Evolutionary conservation across 2,888 invertebrate species (phyloP), one percentile per base, ranked within the genome.

Genomic region (Synanthedon andrenaeformis): DNA sequence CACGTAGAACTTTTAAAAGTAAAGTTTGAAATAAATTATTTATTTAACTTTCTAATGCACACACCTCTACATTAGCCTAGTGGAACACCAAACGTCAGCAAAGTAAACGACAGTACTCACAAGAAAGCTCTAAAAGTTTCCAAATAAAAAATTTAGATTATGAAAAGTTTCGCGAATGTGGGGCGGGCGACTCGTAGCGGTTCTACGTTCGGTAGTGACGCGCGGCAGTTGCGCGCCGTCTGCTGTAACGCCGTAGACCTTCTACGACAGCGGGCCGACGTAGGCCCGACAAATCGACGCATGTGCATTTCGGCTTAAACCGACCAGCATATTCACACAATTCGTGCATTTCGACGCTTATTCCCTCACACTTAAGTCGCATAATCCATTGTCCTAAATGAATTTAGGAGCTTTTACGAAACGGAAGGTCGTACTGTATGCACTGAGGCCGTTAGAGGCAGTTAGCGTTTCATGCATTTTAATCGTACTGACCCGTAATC

Each of bases 141-240:
- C 65, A 45, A n/a, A 23, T 23, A 42, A 41, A 50, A 41, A 49
- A 41, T 5, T 17, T 48, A 2, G 83, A 82, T 81, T 84, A 79
- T 76, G 73, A 81, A 35, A 84, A 86, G 85, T 85, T 84, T 72
- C 74, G 77, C 63, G 64, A 63, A 59, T 59, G 59, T 56, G 57
- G 63, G 67, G 70, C 63, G 65, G 57, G 57, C 35, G 60, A 56
- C 50, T 69, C 74, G 79, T 79, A 79, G 78, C 69, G 72, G 74
- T 66, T 67, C 73, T 74, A 76, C 78, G 81, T 67, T 76, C 69
- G 74, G 57, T 62, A 66, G 61, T 61, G 60, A 14, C 19, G 28
- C 6, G 64, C 73, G 82, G 79, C 84, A 84, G 68, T 72, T 72
- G 72, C 64, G 65, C 81, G 83, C 84, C 82, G 78, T 83, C 80